A percentile compares a stretch with the other conserved stretches of the same genome.
Evolutionary conservation across 1,140 invertebrate genomes (phyloP).

Genomic region (Lepidostoma basale): DNA sequence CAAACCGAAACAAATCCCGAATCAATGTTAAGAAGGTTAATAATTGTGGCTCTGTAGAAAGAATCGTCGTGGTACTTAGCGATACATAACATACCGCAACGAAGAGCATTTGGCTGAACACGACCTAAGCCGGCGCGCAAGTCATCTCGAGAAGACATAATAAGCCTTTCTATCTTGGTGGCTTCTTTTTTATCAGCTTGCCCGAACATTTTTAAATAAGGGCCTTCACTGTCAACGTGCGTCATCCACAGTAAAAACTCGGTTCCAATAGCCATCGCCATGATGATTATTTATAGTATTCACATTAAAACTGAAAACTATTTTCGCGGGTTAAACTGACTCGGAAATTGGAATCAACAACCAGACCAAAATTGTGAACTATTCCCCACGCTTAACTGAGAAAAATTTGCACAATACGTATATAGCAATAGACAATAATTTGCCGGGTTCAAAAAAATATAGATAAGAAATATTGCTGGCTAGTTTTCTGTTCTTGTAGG

Average conservation of each 20-base stretch:
- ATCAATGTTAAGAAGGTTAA: slow-evolving; percentile 53
- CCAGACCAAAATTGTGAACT: too few relatives aligned
- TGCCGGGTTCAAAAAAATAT: too few relatives aligned
- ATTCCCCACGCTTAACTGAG: too few relatives aligned
- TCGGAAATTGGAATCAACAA: too few relatives aligned
- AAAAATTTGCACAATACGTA: too few relatives aligned
- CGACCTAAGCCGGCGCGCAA: slow-evolving; percentile 56
- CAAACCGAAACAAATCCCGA: slow-evolving; percentile 64
- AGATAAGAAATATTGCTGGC: too few relatives aligned
- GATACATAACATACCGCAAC: slow-evolving; percentile 63
- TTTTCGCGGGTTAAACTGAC: too few relatives aligned
- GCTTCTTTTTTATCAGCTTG: slow-evolving; percentile 62
- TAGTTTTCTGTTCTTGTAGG: too few relatives aligned
- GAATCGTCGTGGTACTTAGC: slow-evolving; percentile 68
- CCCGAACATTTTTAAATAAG: slow-evolving; percentile 67
- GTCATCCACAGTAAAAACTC: slow-evolving; percentile 63
- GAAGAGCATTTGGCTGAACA: slow-evolving; percentile 52
- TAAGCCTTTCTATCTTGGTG: slow-evolving; percentile 62
- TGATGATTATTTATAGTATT: too few relatives aligned
- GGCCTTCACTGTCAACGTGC: slow-evolving; percentile 68
- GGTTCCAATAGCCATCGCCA: slow-evolving; percentile 5
- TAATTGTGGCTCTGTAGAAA: slow-evolving; percentile 68
- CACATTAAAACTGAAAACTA: too few relatives aligned
- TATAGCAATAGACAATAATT: too few relatives aligned
- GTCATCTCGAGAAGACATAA: slow-evolving; percentile 56